phyloP scores from a whole-genome alignment of 2,888 invertebrate species.

The Adela reaumurella region DNA sequence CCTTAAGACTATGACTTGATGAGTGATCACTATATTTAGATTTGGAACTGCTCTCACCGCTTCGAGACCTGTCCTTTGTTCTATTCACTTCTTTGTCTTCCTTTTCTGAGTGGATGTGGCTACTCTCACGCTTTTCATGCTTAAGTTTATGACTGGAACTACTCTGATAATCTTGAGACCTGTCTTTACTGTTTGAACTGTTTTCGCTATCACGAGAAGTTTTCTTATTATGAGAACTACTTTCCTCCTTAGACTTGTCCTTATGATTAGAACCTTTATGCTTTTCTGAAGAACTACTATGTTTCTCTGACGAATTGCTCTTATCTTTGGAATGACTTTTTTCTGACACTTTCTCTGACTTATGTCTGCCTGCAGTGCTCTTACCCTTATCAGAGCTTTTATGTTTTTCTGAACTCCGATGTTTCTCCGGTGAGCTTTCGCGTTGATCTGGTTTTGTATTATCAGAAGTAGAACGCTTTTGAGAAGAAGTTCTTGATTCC shows the following conservation, averaged over 20 bases:
- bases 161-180: neutral
- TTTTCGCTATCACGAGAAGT: constrained; percentile 15
- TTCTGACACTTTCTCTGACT: constrained; percentile 18
- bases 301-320: no score
- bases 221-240: constrained; percentile 25
- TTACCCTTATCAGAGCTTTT: constrained; percentile 14
- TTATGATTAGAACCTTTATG: constrained; percentile 30
- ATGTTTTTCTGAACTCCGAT: constrained; percentile 19
- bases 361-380: constrained; percentile 10
- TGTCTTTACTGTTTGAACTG: neutral
- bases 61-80: constrained; percentile 28
- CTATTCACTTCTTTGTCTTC: constrained; percentile 23
- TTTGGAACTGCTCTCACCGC: neutral
- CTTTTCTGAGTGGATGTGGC: neutral
- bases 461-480: constrained; percentile 4
- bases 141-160: neutral
- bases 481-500: constrained; percentile 4
- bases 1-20: constrained; percentile 24
- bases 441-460: constrained; percentile 5
- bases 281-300: constrained; percentile 37
- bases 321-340: constrained; percentile 11
- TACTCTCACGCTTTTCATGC: neutral
- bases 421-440: constrained; percentile 16
- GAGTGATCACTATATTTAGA: neutral
- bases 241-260: constrained; percentile 21